phyloP scores from a whole-genome alignment of 2,888 invertebrate genomes.

The Synanthedon andrenaeformis region DNA sequence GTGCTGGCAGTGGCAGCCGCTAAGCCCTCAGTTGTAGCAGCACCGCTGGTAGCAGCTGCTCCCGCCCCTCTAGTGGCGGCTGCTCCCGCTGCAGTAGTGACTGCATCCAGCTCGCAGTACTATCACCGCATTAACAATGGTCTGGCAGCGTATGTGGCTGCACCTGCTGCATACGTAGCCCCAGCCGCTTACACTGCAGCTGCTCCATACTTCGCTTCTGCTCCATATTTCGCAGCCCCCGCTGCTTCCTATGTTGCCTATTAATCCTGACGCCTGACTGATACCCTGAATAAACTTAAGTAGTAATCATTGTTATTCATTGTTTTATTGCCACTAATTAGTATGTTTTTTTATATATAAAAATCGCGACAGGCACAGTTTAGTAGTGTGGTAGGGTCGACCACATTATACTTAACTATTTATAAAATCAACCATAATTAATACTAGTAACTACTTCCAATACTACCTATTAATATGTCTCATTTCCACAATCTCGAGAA shows the following conservation, averaged over 20 bases:
- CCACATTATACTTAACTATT: too few relatives aligned
- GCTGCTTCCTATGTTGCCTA: conserved; percentile 8
- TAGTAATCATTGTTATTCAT: too few relatives aligned
- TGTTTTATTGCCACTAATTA: too few relatives aligned
- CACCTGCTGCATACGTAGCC: conserved; percentile 45
- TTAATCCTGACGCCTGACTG: conserved; percentile 4
- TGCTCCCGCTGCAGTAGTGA: conserved; percentile 64
- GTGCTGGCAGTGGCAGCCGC: conserved; percentile 45
- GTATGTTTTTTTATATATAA: too few relatives aligned
- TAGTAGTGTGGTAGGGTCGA: too few relatives aligned
- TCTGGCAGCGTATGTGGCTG: conserved; percentile 51
- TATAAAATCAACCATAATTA: too few relatives aligned
- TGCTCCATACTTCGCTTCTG: conserved; percentile 26
- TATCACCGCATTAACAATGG: conserved; percentile 74
- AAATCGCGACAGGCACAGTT: too few relatives aligned
- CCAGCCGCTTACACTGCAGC: conserved; percentile 25
- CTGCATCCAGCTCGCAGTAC: conserved; percentile 77
- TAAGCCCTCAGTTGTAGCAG: conserved; percentile 40
- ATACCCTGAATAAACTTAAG: background rate
- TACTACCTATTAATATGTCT: too few relatives aligned
- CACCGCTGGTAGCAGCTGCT: conserved; percentile 22
- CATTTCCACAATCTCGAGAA: too few relatives aligned
- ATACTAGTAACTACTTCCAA: too few relatives aligned
- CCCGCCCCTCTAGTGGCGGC: conserved; percentile 30
- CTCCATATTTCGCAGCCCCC: conserved; percentile 24